Percentiles rank a stretch among this genome's conserved stretches.
Conservation (phyloP, 2,888 invertebrate species). For the Cephalotes varians region DNA sequence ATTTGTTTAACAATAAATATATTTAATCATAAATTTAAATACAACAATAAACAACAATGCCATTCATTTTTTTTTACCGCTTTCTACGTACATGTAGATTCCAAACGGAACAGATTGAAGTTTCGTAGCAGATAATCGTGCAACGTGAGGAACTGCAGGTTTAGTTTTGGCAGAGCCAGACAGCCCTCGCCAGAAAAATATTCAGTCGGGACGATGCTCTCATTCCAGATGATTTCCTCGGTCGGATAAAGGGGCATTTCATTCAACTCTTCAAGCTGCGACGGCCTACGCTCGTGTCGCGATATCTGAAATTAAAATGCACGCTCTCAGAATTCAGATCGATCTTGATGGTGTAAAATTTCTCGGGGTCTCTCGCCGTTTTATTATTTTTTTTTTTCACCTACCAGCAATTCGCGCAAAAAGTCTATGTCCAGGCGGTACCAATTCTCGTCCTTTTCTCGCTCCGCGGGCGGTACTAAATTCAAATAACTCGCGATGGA, state of each 20-base stretch:
- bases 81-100: slow-evolving; percentile 95
- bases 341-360: background rate
- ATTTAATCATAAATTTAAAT: slow-evolving; percentile 13
- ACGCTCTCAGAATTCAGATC: slow-evolving; percentile 1
- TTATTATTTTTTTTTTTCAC: slow-evolving; percentile 76
- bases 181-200: slow-evolving; percentile 98
- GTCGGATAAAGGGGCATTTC: slow-evolving; percentile 99
- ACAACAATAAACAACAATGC: background rate
- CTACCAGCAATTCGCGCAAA: slow-evolving; percentile 94
- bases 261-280: slow-evolving; percentile 97
- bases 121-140: slow-evolving; percentile 99
- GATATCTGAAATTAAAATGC: slow-evolving; percentile 87
- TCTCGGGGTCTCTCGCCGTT: background rate
- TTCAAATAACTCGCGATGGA: slow-evolving; percentile 95
- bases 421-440: slow-evolving; percentile 93
- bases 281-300: slow-evolving; percentile 94
- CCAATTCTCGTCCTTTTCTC: slow-evolving; percentile 90
- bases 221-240: slow-evolving; percentile 99
- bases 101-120: slow-evolving; percentile 98
- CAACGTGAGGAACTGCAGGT: slow-evolving; percentile 98
- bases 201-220: slow-evolving; percentile 99
- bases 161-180: slow-evolving; percentile 98
- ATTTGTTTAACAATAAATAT: slow-evolving; percentile 6
- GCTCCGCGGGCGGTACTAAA: slow-evolving; percentile 92
- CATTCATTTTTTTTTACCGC: background rate